A percentile compares a stretch with the other conserved stretches of the same genome.
Conservation (phyloP, 2,888 invertebrate species). For the Drosophila flavopinicola region DNA sequence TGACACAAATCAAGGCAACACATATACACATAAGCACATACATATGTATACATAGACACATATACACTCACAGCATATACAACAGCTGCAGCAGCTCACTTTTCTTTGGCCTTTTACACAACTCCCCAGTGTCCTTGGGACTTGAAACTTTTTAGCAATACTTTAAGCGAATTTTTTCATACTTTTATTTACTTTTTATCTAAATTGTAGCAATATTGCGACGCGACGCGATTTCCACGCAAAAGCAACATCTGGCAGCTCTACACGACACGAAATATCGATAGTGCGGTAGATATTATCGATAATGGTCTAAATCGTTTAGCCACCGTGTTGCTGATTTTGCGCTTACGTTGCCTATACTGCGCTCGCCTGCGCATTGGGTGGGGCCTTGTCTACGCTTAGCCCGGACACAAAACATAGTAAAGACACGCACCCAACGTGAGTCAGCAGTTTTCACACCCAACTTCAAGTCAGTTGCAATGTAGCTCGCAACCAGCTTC, state of each 20-base stretch:
- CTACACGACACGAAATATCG: slow-evolving; percentile 35
- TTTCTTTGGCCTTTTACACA: slow-evolving; percentile 48
- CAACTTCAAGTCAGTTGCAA: slow-evolving; percentile 1
- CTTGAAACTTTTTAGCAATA: slow-evolving; percentile 16
- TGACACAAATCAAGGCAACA: slow-evolving; percentile 62
- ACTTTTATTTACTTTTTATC: slow-evolving; percentile 41
- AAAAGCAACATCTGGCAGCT: slow-evolving; percentile 53
- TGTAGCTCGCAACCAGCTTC: slow-evolving; percentile 23
- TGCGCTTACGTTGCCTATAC: slow-evolving; percentile 8
- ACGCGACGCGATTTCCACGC: slow-evolving; percentile 53
- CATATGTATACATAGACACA: slow-evolving; percentile 33
- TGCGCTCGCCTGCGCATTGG: not conserved
- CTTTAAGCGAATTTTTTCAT: slow-evolving; percentile 23
- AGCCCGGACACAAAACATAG: not conserved
- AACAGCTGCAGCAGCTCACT: slow-evolving; percentile 62
- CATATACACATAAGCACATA: slow-evolving; percentile 30
- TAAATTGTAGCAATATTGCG: slow-evolving; percentile 48
- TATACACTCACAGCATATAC: slow-evolving; percentile 44
- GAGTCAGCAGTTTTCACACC: slow-evolving; percentile 22
- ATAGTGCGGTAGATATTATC: slow-evolving; percentile 6
- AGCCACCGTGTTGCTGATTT: not conserved
- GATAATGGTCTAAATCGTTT: slow-evolving; percentile 1
- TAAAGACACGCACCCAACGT: slow-evolving; percentile 13
- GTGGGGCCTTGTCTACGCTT: slow-evolving; percentile 13
- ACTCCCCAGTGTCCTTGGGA: slow-evolving; percentile 13